Base-by-base conservation (phyloP, 2,888 invertebrate species). In the Tetanocera ferruginea region DNA sequence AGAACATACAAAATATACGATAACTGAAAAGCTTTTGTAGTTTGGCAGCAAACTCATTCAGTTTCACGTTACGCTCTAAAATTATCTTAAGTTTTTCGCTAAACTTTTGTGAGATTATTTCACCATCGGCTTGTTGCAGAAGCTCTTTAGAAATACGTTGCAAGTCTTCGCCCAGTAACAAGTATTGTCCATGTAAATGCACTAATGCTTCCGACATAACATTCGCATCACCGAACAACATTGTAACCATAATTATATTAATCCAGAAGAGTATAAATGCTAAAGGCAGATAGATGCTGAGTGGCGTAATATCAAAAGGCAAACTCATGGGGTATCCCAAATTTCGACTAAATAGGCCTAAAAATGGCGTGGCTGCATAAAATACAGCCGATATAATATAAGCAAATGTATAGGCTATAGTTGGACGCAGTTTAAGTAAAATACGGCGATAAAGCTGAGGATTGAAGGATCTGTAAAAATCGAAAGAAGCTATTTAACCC, bases 1-100 rank as follows among this genome's bases (percentile, higher is more conserved):
- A 79, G 67, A 88, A 85, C 82, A 84, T 83, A 9, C 86, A 78
- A 62, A 88, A 88, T 17, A 87, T 82, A 0, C 86, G 84, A 74
- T 85, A 83, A 0, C 83, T 83, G 57, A 85, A 87, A 19, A 84
- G 84, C 0, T 76, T 6, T 80, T 87, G 85, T 51, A 88, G 70
- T 14, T 83, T 79, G 1, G 76, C 79, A 0, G 81, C 83, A 74
- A 88, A 88, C 19, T 81, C 69, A 77, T 85, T 84, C 6, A 88
- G 71, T 0, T 78, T 75, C 3, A 84, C 81, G 76, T 85, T 85
- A 3, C 79, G 81, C 0, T 80, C 28, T 0, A 87, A 71, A 0
- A 83, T 80, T 4, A 76, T 51, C 6, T 81, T n/a, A 2, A 88
- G n/a, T 2, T 80, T 51, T 0, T 17, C 37, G 1, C 51, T 55